Percentiles rank a stretch among this genome's conserved stretches.
These are phyloP conservation scores for Acanthosepion esculentum DNA, from an alignment of 2,888 invertebrate species.

Conservation along the genomic window DNA sequence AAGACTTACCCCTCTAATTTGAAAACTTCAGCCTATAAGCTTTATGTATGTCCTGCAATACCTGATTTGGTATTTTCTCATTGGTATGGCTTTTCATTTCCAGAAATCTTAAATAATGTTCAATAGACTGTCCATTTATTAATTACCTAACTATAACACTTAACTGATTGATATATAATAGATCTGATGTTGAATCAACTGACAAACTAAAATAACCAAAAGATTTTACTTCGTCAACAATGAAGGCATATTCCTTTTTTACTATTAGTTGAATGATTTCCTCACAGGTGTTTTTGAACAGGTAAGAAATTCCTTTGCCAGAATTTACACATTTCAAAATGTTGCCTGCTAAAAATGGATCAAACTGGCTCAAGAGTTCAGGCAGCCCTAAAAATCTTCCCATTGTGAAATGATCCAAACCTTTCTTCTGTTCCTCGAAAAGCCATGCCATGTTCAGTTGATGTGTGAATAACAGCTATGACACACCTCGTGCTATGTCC, in stretches of 20 bases:
- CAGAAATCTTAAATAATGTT: neutral
- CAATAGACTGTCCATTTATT: neutral
- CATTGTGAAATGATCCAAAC: slow-evolving; percentile 25
- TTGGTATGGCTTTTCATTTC: neutral
- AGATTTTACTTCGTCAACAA: too few species aligned
- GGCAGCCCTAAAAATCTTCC: neutral
- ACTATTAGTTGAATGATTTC: too few species aligned
- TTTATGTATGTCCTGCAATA: neutral
- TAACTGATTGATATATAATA: neutral
- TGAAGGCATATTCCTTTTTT: too few species aligned
- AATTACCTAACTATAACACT: neutral
- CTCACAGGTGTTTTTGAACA: too few species aligned
- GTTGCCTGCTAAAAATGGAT: too few species aligned
- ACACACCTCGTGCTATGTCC: slow-evolving; percentile 44
- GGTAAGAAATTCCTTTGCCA: too few species aligned
- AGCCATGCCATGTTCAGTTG: neutral
- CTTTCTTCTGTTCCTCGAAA: slow-evolving; percentile 14
- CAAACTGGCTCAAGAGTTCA: too few species aligned
- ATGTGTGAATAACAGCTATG: slow-evolving; percentile 41
- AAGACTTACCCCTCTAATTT: neutral
- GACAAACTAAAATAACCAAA: too few species aligned
- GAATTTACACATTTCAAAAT: too few species aligned
- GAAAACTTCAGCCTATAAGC: neutral
- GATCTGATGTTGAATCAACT: neutral
- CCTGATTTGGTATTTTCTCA: neutral